Evolutionary conservation across 2,888 invertebrate species (phyloP), one percentile per base, ranked within the genome.

Genomic region (Meta bourneti): DNA sequence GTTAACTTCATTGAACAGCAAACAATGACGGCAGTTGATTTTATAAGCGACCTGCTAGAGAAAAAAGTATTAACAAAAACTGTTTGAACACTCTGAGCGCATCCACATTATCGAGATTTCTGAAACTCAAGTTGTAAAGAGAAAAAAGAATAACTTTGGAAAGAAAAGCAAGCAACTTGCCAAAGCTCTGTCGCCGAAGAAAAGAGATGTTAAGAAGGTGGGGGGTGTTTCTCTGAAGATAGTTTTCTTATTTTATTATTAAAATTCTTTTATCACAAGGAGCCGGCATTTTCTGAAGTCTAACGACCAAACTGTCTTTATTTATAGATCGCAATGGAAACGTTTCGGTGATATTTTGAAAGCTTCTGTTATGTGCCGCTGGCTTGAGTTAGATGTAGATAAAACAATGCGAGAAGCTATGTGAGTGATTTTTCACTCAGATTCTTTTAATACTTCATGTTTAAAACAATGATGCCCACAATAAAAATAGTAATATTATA

Each of bases 261-360:
- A 34, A 61, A 79, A 61, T 79, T 79, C 79, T 61, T 79, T 79
- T 79, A 20, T 54, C 79, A 9, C 11, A 61, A 54, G 52, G 79
- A 52, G 79, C 34, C 54, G 54, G 61, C 19, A 79, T 79, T 79
- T 79, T 79, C 20, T 54, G 34, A 34, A 79, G 61, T 61, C 79
- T 79, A 79, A 79, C 79, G 54, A 79, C 61, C 54, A 16, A 34
- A n/a, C 79, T 61, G 79, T 79, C 79, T 19, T 61, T 79, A 79
- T 79, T 79, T 79, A 79, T 61, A 61, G 79, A 13, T 20, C 61
- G 79, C 20, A 79, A 79, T 20, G 16, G 79, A 79, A 54, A 79
- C 54, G 61, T 79, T 13, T 79, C 54, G 34, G 79, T 20, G 79
- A 61, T 61, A 34, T 61, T 61, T 79, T 61, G 49, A 79, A 79